Conservation (phyloP, 2,888 invertebrate genomes). For the Petrophora chlorosata region DNA sequence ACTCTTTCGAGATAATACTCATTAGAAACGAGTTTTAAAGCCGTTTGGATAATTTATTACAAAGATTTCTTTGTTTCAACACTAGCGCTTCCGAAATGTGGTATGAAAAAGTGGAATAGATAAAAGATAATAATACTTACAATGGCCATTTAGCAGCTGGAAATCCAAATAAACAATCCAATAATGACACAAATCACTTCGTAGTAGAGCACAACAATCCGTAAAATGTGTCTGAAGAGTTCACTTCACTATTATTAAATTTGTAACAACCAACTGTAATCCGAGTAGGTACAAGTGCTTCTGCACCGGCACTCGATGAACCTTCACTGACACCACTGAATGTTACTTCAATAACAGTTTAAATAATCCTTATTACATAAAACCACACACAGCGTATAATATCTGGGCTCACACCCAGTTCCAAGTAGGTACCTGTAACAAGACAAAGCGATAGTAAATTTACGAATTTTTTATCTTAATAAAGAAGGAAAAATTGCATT, state of each 20-base stretch:
- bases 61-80: constrained; percentile 2
- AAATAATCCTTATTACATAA: constrained; percentile 79
- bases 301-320: constrained; percentile 51
- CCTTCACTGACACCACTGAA: constrained; percentile 53
- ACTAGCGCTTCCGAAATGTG: not conserved
- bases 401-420: constrained; percentile 81
- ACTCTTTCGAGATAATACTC: constrained; percentile 31
- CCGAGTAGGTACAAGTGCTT: constrained; percentile 55
- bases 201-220: constrained; percentile 61
- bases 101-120: constrained; percentile 3
- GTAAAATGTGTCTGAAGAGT: constrained; percentile 47
- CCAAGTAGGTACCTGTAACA: constrained; percentile 81
- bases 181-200: constrained; percentile 71
- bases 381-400: constrained; percentile 78
- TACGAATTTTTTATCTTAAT: constrained; percentile 46
- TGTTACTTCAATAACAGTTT: constrained; percentile 63
- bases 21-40: constrained; percentile 8
- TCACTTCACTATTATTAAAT: constrained; percentile 70
- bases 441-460: constrained; percentile 78
- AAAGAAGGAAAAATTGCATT: constrained; percentile 37
- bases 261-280: constrained; percentile 54
- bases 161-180: constrained; percentile 74
- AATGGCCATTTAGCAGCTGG: constrained; percentile 64
- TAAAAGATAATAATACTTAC: constrained; percentile 59
- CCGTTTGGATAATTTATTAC: not conserved